phyloP scores from a whole-genome alignment of 1,140 invertebrate species.

The Latrodectus geometricus region DNA sequence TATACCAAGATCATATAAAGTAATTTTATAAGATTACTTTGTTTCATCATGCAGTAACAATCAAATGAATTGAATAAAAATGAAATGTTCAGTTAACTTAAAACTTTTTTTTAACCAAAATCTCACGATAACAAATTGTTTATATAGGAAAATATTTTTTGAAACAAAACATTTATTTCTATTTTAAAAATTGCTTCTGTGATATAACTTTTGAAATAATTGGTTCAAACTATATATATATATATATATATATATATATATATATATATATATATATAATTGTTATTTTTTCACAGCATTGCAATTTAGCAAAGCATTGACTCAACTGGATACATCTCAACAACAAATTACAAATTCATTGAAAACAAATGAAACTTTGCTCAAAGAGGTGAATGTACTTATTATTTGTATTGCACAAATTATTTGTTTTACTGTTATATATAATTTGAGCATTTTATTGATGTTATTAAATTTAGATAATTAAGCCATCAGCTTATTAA shows the following conservation, averaged over 20 bases:
- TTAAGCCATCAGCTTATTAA: too few species aligned
- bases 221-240: background rate
- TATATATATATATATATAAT: background rate
- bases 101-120: too few species aligned
- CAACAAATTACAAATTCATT: conserved; percentile 79
- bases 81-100: too few species aligned
- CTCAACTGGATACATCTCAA: conserved; percentile 85
- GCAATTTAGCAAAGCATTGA: conserved; percentile 85
- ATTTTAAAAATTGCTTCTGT: background rate
- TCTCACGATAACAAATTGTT: too few species aligned
- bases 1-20: too few species aligned
- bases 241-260: background rate
- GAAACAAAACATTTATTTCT: too few species aligned
- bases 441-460: background rate
- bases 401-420: conserved; percentile 5
- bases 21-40: too few species aligned
- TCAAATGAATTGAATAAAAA: too few species aligned
- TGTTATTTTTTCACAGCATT: conserved; percentile 77
- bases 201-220: background rate
- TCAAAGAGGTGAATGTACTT: conserved; percentile 75
- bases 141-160: too few species aligned
- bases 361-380: conserved; percentile 80
- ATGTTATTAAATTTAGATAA: background rate
- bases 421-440: background rate
- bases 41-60: too few species aligned